These are phyloP conservation scores for Oscheius sp. DNA, from an alignment of 2,888 invertebrate species.

Conservation along the genomic window DNA sequence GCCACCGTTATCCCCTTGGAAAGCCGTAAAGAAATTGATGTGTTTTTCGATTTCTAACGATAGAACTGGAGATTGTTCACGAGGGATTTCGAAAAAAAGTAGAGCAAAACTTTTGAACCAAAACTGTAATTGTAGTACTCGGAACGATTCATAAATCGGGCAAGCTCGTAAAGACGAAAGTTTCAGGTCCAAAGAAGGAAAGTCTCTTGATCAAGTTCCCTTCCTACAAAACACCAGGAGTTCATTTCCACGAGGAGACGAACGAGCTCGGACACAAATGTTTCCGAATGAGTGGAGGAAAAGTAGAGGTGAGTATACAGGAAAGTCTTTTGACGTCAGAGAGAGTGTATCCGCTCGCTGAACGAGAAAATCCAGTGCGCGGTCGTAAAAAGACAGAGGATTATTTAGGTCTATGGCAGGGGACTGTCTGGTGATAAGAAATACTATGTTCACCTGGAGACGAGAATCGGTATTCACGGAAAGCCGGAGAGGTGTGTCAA, in stretches of 20 bases:
- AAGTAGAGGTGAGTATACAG: constrained; percentile 62
- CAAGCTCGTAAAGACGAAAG: no score
- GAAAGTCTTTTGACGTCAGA: constrained; percentile 24
- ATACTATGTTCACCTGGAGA: constrained; percentile 72
- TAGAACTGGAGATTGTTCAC: no score
- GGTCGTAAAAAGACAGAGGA: constrained; percentile 20
- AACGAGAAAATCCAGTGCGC: constrained; percentile 29
- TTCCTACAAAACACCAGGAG: constrained; percentile 67
- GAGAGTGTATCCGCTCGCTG: constrained; percentile 18
- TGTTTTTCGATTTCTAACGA: no score
- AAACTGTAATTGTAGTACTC: no score
- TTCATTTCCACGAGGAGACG: constrained; percentile 59
- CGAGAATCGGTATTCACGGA: constrained; percentile 72
- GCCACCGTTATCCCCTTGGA: constrained; percentile 8
- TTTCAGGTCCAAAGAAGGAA: constrained; percentile 62
- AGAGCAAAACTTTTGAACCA: no score
- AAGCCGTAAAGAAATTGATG: neutral
- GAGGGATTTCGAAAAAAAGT: no score
- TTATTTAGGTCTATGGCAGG: constrained; percentile 30
- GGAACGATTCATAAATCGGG: no score
- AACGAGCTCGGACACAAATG: constrained; percentile 65
- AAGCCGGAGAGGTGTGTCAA: constrained; percentile 73
- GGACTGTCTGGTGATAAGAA: constrained; percentile 67
- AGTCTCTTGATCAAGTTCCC: constrained; percentile 71
- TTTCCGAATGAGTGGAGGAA: constrained; percentile 72